Conservation (phyloP, 2,113 vertebrate genomes). For the Antechinus stuartii region DNA sequence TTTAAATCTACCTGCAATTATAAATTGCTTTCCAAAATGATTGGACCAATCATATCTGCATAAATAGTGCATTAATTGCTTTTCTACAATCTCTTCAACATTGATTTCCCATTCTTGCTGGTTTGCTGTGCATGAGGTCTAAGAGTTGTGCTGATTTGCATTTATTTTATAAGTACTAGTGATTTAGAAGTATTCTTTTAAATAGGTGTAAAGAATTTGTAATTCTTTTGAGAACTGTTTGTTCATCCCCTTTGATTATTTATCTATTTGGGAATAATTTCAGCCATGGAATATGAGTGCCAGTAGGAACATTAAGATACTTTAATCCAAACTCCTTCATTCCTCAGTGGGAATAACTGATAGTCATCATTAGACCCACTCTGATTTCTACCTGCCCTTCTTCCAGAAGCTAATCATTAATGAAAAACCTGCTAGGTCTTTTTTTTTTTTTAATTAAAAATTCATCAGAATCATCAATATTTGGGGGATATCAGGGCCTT, state of each 20-base stretch:
- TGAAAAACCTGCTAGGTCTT: neutral
- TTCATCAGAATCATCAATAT: neutral
- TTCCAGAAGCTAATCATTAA: neutral
- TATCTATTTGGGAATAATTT: neutral
- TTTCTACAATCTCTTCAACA: neutral
- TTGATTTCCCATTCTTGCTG: neutral
- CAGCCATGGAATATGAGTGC: neutral
- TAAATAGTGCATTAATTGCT: neutral
- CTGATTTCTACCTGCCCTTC: neutral
- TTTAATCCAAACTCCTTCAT: neutral
- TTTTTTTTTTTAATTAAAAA: neutral
- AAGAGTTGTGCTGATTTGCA: neutral
- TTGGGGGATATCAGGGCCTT: neutral
- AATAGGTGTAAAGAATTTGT: neutral
- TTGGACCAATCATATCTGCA: neutral
- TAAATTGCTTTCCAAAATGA: neutral
- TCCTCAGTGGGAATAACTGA: neutral
- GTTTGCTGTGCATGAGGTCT: neutral
- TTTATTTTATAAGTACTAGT: neutral
- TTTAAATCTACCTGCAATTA: neutral
- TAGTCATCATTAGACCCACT: neutral
- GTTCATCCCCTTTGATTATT: neutral
- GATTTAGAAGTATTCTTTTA: neutral
- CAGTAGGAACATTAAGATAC: neutral
- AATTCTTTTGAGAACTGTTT: neutral